A percentile compares a stretch with the other conserved stretches of the same genome.
These are phyloP conservation scores for Pristionchus mayeri DNA, from an alignment of 2,888 invertebrate species.

Conservation along the genomic window DNA sequence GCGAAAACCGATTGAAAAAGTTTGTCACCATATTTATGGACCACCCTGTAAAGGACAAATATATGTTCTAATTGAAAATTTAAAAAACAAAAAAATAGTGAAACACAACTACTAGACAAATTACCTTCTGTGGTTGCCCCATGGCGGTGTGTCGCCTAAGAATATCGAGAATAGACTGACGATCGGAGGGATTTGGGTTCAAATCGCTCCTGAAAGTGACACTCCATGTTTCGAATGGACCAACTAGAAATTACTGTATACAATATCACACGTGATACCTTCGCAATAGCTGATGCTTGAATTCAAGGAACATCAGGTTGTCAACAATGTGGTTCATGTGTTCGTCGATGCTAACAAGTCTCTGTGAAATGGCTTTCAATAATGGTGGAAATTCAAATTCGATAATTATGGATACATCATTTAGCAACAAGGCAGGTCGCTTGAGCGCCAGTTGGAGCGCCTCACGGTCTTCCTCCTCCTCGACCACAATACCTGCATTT, in stretches of 20 bases:
- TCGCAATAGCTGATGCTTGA: background rate
- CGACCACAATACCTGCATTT: too few species aligned
- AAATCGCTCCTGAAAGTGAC: background rate
- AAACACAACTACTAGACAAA: too few species aligned
- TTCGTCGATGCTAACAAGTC: background rate
- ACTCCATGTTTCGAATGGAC: too few species aligned
- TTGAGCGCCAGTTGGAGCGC: too few species aligned
- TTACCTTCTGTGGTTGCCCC: background rate
- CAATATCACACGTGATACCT: background rate
- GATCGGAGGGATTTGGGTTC: background rate
- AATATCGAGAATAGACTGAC: background rate
- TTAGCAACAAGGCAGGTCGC: too few species aligned
- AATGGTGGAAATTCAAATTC: too few species aligned
- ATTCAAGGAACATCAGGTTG: background rate
- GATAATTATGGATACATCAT: too few species aligned
- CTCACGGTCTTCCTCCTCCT: too few species aligned
- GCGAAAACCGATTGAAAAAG: too few species aligned
- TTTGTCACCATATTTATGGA: too few species aligned
- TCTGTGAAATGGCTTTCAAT: background rate
- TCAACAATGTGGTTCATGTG: background rate
- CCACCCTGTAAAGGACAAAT: too few species aligned
- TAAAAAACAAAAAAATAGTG: too few species aligned
- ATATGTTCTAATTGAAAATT: background rate
- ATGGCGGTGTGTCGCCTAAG: background rate
- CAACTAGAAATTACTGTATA: background rate